Percentiles rank a stretch among this genome's conserved stretches.
These are phyloP conservation scores for Caenorhabditis inopinata DNA, from an alignment of 1,140 invertebrate genomes.

Conservation along the genomic window DNA sequence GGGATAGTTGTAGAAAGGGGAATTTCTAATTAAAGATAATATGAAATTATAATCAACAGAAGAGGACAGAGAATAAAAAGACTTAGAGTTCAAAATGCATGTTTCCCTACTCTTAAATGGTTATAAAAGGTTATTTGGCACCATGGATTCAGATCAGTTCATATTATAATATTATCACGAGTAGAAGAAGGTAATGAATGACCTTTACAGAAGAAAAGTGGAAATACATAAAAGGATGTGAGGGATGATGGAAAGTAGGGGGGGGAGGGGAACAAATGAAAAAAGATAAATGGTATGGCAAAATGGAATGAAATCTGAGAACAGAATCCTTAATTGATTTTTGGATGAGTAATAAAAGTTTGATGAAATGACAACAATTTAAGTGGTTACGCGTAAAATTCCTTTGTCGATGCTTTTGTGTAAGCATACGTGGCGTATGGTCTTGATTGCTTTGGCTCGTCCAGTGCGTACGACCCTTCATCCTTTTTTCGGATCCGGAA, in stretches of 20 bases:
- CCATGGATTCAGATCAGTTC: slow-evolving; percentile 21
- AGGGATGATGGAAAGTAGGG: not conserved
- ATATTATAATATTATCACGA: slow-evolving; percentile 13
- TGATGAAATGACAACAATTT: not conserved
- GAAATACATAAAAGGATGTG: too few species aligned
- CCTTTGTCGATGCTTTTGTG: slow-evolving; percentile 61
- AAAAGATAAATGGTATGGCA: not conserved
- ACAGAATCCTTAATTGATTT: not conserved
- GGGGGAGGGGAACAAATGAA: too few species aligned
- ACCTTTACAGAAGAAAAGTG: slow-evolving; percentile 1
- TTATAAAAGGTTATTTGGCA: not conserved
- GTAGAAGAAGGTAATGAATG: not conserved
- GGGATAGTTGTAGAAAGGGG: not conserved
- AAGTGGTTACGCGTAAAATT: slow-evolving; percentile 59
- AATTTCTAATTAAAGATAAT: not conserved
- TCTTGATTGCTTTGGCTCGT: slow-evolving; percentile 79
- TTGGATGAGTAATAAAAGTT: not conserved
- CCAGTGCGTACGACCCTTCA: slow-evolving; percentile 94
- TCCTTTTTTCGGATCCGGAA: slow-evolving; percentile 99
- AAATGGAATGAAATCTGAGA: slow-evolving; percentile 13
- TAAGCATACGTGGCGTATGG: slow-evolving; percentile 58
- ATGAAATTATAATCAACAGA: not conserved
- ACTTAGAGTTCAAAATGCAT: not conserved
- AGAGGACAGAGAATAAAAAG: not conserved
- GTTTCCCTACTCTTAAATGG: not conserved